Base-by-base conservation (phyloP, 2,113 vertebrate species). In the Tauraco erythrolophus region DNA sequence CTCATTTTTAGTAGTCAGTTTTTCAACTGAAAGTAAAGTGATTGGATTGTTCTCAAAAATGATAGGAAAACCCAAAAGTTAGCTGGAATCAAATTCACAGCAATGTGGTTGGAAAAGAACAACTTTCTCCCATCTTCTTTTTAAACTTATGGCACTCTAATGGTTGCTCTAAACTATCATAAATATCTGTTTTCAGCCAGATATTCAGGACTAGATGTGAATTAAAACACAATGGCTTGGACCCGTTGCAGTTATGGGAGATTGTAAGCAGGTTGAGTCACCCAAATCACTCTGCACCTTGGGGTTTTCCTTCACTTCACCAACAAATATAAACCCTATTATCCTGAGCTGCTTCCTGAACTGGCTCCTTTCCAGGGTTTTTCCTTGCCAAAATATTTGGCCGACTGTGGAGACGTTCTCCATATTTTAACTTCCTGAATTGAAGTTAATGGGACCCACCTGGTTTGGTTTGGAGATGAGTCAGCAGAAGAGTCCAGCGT, bases 341-440 rank as follows among this genome's bases (percentile, higher is more conserved):
- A 97, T 92, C 96, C 95, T 6, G 68, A 89, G 83, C 92, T 97
- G 97, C 97, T 97, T 97, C 96, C 95, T 97, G 95, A 45, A 4
- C 91, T 96, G 96, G 94, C 96, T 97, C 37, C 68, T 81, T 18
- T 56, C 94, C 96, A 97, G 84, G 75, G 19, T 62, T 68, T 68
- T 16, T 88, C 76, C 88, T 81, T 97, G 97, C 94, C 96, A 96
- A 54, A 53, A 78, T 41, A n/a, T 70, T 91, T 72, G 85, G 16
- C 92, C 91, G 95, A 58, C 91, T 92, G 86, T 87, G 85, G 95
- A 94, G 90, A 90, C 60, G 4, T 89, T 88, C 90, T 83, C 92
- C 90, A 10, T 66, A 18, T 50, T 92, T 81, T 51, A 79, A 39
- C 91, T 91, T 94, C 94, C 95, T 91, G 94, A 48, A 16, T 16